Conservation (phyloP, 2,888 invertebrate genomes). For the Altica lythri region DNA sequence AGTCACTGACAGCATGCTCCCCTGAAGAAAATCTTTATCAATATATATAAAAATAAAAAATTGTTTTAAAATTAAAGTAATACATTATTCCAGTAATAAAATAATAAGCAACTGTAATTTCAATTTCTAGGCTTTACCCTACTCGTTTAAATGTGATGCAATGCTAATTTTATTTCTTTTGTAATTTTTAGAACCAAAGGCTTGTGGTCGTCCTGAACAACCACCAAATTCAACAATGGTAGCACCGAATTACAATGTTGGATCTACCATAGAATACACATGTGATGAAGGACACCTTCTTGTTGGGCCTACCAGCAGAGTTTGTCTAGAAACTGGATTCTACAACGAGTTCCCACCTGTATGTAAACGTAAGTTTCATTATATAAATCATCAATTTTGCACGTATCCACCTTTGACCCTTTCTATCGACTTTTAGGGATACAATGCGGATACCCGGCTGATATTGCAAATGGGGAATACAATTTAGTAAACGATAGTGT, state of each 20-base stretch:
- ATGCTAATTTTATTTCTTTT: no score
- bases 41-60: no score
- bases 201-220: slow-evolving; percentile 90
- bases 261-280: slow-evolving; percentile 79
- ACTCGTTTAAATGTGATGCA: neutral
- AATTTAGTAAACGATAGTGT: slow-evolving; percentile 82
- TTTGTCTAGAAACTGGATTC: slow-evolving; percentile 89
- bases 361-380: slow-evolving; percentile 82
- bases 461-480: slow-evolving; percentile 81
- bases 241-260: slow-evolving; percentile 77
- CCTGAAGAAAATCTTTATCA: no score
- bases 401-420: no score
- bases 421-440: slow-evolving; percentile 79
- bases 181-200: slow-evolving; percentile 73
- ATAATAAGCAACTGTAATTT: no score
- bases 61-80: no score
- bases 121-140: no score
- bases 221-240: slow-evolving; percentile 91
- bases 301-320: slow-evolving; percentile 81
- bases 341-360: slow-evolving; percentile 93
- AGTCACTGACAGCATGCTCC: no score
- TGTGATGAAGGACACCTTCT: slow-evolving; percentile 86
- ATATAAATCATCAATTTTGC: neutral
- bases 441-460: slow-evolving; percentile 88
- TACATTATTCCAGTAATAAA: no score